Base-by-base conservation (phyloP, 1,140 invertebrate species). In the Atta texana region DNA sequence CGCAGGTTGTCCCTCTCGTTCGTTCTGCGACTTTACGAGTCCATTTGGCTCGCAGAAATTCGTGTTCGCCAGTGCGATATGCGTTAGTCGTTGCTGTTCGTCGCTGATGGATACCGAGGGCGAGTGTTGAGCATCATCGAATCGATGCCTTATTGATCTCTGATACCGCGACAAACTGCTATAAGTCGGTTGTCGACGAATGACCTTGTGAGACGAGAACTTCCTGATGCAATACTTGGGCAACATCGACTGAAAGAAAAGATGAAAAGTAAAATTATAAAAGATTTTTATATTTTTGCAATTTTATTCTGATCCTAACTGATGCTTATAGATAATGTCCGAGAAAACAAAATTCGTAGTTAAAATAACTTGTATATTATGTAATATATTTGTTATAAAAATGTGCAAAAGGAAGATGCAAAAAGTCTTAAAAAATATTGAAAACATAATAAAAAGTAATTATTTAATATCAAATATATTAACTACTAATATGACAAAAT, bases 221-320 rank as follows among this genome's bases (percentile, higher is more conserved):
- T 91, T 93, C 49, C 90, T 86, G 63, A 95, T 92, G 78, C 95
- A 95, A 24, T 94, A 91, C 66, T 95, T 94, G 6, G 95, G 93
- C 74, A 95, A 87, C 93, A 95, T 96, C 53, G 92, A 91, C 95
- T 96, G 91, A 2, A 85, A 87, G 44, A 44, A n/a, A 61, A 61
- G 12, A 49, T 21, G 8, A 10, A 21, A 51, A 55, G 0, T 12
- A 14, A 53, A 53, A 61, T 59, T 55, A 34, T 24, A 2, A n/a
- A 39, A 18, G 1, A 3, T 24, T 21, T 39, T 39, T 18, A 24
- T 3, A 57, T 59, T 16, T 16, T 61, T 18, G 14, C 18, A 39
- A 61, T 12, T 72, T 72, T 39, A 2, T 49, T 77, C 3, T 49
- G 10, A 64, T 31, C 10, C 12, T 64, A 34, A 39, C 14, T 34